Percentiles rank a stretch among this genome's conserved stretches.
Evolutionary conservation across 2,888 invertebrate species (phyloP).

Genomic region (Willowsia nigromaculata): DNA sequence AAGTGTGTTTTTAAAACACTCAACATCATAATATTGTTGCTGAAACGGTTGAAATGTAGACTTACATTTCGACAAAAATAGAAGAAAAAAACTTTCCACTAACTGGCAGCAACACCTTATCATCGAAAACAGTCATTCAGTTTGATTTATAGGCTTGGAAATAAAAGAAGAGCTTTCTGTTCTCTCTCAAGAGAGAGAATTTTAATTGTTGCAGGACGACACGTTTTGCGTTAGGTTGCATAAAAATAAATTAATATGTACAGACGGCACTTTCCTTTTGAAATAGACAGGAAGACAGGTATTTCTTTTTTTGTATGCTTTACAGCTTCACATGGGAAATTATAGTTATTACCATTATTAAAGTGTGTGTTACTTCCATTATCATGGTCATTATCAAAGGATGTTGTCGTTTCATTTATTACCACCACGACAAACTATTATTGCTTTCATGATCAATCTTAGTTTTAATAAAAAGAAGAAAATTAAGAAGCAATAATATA

Average conservation of each 20-base stretch:
- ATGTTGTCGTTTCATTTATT: slow-evolving; percentile 22
- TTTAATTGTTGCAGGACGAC: not conserved
- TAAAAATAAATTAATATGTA: not conserved
- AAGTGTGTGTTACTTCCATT: not conserved
- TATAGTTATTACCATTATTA: not conserved
- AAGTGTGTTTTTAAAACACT: too few relatives aligned
- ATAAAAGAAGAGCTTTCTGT: not conserved
- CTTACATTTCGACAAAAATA: too few relatives aligned
- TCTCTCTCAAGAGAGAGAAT: not conserved
- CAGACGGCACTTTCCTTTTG: not conserved
- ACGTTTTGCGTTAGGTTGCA: not conserved
- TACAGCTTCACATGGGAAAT: not conserved
- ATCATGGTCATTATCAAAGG: slow-evolving; percentile 22
- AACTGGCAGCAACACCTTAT: too few relatives aligned
- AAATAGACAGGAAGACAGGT: not conserved
- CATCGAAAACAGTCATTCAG: too few relatives aligned
- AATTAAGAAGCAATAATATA: too few relatives aligned
- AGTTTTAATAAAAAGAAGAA: not conserved
- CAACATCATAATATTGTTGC: too few relatives aligned
- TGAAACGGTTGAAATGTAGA: too few relatives aligned
- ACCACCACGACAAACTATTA: not conserved
- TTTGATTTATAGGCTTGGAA: too few relatives aligned
- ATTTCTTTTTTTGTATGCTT: not conserved
- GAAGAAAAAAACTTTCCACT: too few relatives aligned
- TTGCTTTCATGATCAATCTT: not conserved